phyloP scores from a whole-genome alignment of 2,797 vertebrate species.

The Chelon auratus region DNA sequence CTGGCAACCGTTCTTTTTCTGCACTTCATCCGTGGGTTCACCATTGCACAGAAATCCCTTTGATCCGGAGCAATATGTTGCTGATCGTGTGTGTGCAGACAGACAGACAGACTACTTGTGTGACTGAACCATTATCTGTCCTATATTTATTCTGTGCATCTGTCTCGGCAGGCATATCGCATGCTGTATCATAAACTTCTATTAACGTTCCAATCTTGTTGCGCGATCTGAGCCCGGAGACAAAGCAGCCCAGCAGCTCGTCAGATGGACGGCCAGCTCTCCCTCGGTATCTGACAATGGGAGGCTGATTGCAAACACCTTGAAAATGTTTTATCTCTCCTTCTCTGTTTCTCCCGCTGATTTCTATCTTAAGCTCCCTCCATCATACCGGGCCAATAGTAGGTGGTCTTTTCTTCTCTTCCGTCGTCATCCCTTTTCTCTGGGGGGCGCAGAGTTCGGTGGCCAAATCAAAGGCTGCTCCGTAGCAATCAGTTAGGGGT shows the following conservation, averaged over 20 bases:
- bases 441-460: slow-evolving; percentile 60
- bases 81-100: slow-evolving; percentile 41
- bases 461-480: slow-evolving; percentile 77
- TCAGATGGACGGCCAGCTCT: slow-evolving; percentile 52
- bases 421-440: slow-evolving; percentile 49
- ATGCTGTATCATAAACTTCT: slow-evolving; percentile 62
- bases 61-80: slow-evolving; percentile 62
- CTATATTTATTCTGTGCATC: slow-evolving; percentile 66
- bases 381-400: slow-evolving; percentile 45
- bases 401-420: slow-evolving; percentile 72
- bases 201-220: slow-evolving; percentile 57
- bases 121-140: slow-evolving; percentile 38
- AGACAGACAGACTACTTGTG: slow-evolving; percentile 20
- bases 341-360: slow-evolving; percentile 56
- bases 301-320: slow-evolving; percentile 79
- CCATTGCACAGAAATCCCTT: slow-evolving; percentile 63
- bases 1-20: slow-evolving; percentile 69
- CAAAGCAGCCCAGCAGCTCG: slow-evolving; percentile 54
- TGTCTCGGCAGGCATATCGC: slow-evolving; percentile 58
- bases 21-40: slow-evolving; percentile 69
- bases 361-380: slow-evolving; percentile 70
- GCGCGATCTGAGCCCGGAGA: slow-evolving; percentile 53
- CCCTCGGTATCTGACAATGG: slow-evolving; percentile 60
- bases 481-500: slow-evolving; percentile 83
- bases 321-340: slow-evolving; percentile 70